Conservation (phyloP, 2,888 invertebrate species). For the Platerodrilus igneus region DNA sequence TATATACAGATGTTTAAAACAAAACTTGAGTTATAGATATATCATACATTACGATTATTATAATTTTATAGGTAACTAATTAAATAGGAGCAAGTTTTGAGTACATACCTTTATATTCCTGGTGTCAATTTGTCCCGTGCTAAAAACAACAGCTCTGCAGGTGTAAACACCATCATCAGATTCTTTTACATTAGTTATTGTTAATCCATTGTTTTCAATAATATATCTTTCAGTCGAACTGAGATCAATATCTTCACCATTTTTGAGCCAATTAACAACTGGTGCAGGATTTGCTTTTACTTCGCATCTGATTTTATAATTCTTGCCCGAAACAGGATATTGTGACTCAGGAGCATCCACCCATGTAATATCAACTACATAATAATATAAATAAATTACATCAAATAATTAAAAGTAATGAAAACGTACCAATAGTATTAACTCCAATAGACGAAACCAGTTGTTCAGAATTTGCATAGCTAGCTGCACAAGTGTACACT, state of each 20-base stretch:
- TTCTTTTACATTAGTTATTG: constrained; percentile 72
- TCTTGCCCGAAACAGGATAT: constrained; percentile 69
- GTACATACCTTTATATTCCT: constrained; percentile 77
- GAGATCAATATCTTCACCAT: constrained; percentile 67
- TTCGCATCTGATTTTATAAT: constrained; percentile 75
- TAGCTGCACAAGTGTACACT: constrained; percentile 76
- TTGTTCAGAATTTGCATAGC: constrained; percentile 66
- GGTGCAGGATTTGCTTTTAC: constrained; percentile 82
- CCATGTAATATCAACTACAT: constrained; percentile 78
- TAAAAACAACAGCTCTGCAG: constrained; percentile 79
- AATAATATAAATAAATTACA: too few relatives aligned
- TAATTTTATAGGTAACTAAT: background rate
- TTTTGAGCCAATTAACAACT: constrained; percentile 79
- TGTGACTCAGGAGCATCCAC: constrained; percentile 81
- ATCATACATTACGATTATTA: too few relatives aligned
- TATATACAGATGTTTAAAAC: too few relatives aligned
- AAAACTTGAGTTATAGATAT: too few relatives aligned
- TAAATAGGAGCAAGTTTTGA: background rate
- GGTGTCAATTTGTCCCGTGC: constrained; percentile 73
- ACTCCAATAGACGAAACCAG: constrained; percentile 64
- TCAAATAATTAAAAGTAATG: too few relatives aligned
- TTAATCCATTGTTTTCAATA: constrained; percentile 67
- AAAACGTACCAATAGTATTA: constrained; percentile 65
- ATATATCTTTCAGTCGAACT: constrained; percentile 67
- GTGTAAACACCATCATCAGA: constrained; percentile 83